Evolutionary conservation across 2,888 invertebrate species (phyloP), one percentile per base, ranked within the genome.

Genomic region (Hipparchia semele): DNA sequence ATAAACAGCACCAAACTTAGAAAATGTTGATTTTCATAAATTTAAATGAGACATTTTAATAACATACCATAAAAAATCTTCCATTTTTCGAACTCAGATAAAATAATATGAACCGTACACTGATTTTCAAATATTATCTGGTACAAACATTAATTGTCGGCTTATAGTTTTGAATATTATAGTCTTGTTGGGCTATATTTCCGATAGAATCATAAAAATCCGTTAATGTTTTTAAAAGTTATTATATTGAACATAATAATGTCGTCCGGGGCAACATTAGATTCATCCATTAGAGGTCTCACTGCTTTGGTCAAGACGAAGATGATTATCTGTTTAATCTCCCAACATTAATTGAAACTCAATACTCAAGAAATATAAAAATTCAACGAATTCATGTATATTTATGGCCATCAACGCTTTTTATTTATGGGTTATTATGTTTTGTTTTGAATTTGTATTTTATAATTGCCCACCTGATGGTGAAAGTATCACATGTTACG

Each of bases 321-420:
- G 76, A 75, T 78, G 39, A 56, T 77, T 76, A 80, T 79, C 79
- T 71, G 58, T 66, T 73, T 73, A 77, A 77, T 78, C 74, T 77
- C 71, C 70, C 65, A 72, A 75, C 70, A 78, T 78, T 78, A 77
- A 80, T 80, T 78, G 80, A 78, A 80, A 80, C 77, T 77, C 77
- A 77, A 81, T 80, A 81, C 75, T 75, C 69, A 64, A 62, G 69
- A 69, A 77, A 74, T 72, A 77, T 76, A 73, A 75, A 65, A 76
- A 75, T 77, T 71, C 62, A 72, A 73, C 76, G 72, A 77, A 78
- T 73, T 77, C 74, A 73, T 78, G 64, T 73, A 77, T 76, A 74
- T 75, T 72, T 74, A 76, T 69, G 59, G 51, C 68, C 70, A 71
- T 75, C 51, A 68, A 54, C 70, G 64, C 67, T 53, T 68, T 62